These are phyloP conservation scores for Mesembrinibis cayennensis DNA, from an alignment of 2,113 vertebrate species.

Conservation along the genomic window DNA sequence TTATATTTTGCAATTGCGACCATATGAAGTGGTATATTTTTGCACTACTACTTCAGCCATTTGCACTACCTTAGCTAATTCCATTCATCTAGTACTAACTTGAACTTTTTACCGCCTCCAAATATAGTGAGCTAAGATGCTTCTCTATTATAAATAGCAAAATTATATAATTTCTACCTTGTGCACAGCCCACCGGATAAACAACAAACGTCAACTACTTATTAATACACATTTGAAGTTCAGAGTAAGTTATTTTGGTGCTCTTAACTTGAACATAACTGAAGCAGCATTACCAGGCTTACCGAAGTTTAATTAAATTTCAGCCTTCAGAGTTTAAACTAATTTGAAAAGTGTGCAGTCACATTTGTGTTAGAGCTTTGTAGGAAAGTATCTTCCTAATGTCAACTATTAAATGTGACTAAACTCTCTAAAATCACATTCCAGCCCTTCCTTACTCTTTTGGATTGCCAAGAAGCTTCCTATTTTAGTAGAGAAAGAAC, in stretches of 20 bases:
- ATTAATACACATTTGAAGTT: neutral
- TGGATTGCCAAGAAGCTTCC: neutral
- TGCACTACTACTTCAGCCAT: neutral
- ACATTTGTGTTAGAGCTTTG: slow-evolving; percentile 11
- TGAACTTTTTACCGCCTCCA: neutral
- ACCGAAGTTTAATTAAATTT: slow-evolving; percentile 30
- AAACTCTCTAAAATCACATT: neutral
- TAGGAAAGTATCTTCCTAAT: neutral
- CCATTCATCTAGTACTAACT: neutral
- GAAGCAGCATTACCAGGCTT: neutral
- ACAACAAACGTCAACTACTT: neutral
- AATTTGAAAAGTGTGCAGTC: neutral
- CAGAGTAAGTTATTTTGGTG: neutral
- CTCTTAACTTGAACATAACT: neutral
- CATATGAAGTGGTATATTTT: neutral
- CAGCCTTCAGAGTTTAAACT: slow-evolving; percentile 18
- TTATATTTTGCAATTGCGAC: neutral
- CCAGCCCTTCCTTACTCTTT: neutral
- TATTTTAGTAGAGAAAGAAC: neutral
- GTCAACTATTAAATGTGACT: neutral
- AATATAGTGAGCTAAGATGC: neutral
- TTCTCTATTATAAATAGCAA: neutral
- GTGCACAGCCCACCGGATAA: neutral
- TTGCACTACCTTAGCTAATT: neutral
- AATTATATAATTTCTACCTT: neutral